Base-by-base conservation (phyloP, 2,888 invertebrate genomes). In the Arrhopalites spinosus region DNA sequence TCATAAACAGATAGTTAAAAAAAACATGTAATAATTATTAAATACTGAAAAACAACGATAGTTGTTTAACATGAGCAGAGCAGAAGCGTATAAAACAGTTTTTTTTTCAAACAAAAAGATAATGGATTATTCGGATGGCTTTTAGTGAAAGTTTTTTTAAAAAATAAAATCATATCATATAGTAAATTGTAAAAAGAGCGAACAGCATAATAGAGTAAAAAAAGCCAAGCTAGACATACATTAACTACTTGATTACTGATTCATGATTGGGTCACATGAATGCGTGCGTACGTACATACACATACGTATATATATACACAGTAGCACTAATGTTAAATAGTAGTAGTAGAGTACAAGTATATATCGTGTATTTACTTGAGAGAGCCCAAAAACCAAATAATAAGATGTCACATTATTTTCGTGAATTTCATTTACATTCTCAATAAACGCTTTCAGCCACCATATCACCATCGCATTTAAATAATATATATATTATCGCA, bases 281-380 rank as follows among this genome's bases (percentile, higher is more conserved):
- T 71, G 53, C 66, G 73, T 66, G 66, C 73, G 66, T 61, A 30
- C 71, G 71, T 71, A 71, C 47, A 43, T n/a, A n/a, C n/a, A n/a
- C n/a, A n/a, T n/a, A n/a, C n/a, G n/a, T 73, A 23, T 7, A 36
- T 8, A 29, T 30, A n/a, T 47, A 56, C 64, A 73, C 47, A 43
- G 45, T 64, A 74, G 59, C 66, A 74, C 67, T 43, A 73, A 47
- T 25, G 53, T 20, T 20, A 20, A 17, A 36, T 64, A 64, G 43
- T 64, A 64, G 43, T 36, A 64, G 64, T 29, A 53, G 17, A 64
- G 8, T 64, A 64, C n/a, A 36, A 36, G 11, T 36, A 36, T 36
- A 36, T 36, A 36, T 36, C 36, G 36, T 36, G 36, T 36, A 11
- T 36, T 36, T 36, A 36, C 36, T 36, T 36, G n/a, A 50, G 45